Percentiles rank a stretch among this genome's conserved stretches.
Conservation (phyloP, 2,888 invertebrate genomes). For the Lepeophtheirus nordmannii region DNA sequence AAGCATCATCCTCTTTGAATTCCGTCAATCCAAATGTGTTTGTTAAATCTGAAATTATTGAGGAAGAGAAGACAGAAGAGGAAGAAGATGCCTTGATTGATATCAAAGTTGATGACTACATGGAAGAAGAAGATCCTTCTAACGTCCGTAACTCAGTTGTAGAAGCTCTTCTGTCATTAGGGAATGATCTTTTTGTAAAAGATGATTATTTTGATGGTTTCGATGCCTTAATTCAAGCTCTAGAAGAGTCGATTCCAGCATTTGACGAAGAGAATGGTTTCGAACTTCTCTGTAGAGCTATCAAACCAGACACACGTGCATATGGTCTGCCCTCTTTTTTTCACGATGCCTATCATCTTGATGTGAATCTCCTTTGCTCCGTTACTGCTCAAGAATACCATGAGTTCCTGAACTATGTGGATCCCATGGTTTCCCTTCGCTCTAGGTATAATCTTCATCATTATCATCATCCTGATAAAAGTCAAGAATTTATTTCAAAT, state of each 20-base stretch:
- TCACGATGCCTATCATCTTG: slow-evolving; percentile 4
- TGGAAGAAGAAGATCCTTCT: not conserved
- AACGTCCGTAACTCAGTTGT: not conserved
- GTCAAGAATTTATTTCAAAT: not conserved
- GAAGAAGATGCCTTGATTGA: not conserved
- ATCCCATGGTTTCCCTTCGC: slow-evolving; percentile 6
- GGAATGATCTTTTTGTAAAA: not conserved
- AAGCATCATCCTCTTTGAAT: too few species aligned
- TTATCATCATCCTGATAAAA: not conserved
- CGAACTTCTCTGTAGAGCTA: not conserved
- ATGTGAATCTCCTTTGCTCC: slow-evolving; percentile 12
- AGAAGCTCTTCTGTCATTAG: not conserved
- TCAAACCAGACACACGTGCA: not conserved
- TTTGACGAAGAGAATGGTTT: not conserved
- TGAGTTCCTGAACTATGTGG: not conserved
- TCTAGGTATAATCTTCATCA: not conserved
- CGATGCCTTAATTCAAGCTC: not conserved
- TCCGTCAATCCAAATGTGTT: not conserved
- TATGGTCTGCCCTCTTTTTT: not conserved
- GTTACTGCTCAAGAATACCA: slow-evolving; percentile 7
- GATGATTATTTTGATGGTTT: not conserved
- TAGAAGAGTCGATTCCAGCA: not conserved
- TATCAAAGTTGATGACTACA: not conserved
- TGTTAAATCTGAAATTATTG: not conserved
- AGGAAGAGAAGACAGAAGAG: not conserved